phyloP scores from a whole-genome alignment of 2,113 vertebrate genomes.

The Mirounga angustirostris region DNA sequence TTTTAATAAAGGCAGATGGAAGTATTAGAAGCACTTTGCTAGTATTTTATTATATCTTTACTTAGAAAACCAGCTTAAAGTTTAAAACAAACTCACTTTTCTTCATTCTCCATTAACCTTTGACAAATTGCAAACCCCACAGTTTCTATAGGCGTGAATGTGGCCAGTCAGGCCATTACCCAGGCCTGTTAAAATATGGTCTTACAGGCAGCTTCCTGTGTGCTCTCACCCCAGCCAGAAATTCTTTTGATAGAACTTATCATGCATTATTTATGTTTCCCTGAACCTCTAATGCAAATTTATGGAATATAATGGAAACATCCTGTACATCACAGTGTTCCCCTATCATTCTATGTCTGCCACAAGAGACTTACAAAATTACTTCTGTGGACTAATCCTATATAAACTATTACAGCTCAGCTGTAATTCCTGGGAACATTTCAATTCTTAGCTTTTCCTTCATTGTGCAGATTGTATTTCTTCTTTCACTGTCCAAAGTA shows the following conservation, averaged over 20 bases:
- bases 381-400: not conserved
- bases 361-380: slow-evolving; percentile 2
- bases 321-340: slow-evolving; percentile 58
- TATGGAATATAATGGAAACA: slow-evolving; percentile 66
- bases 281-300: slow-evolving; percentile 67
- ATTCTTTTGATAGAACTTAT: slow-evolving; percentile 74
- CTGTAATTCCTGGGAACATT: slow-evolving; percentile 53
- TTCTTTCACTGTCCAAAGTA: slow-evolving; percentile 36
- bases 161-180: slow-evolving; percentile 30
- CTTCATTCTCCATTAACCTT: slow-evolving; percentile 61
- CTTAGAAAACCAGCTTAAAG: slow-evolving; percentile 1
- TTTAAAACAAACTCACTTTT: slow-evolving; percentile 54
- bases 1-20: not conserved
- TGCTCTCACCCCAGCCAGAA: slow-evolving; percentile 61
- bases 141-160: slow-evolving; percentile 36
- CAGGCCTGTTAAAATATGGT: slow-evolving; percentile 44
- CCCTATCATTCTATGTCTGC: slow-evolving; percentile 1
- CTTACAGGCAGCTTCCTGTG: slow-evolving; percentile 39
- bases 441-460: slow-evolving; percentile 43
- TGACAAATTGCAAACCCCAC: slow-evolving; percentile 14
- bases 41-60: not conserved
- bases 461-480: slow-evolving; percentile 50
- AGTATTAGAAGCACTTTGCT: not conserved
- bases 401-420: not conserved
- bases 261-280: slow-evolving; percentile 80